Percentiles rank a stretch among this genome's conserved stretches.
These are phyloP conservation scores for Athene cunicularia DNA, from an alignment of 2,113 vertebrate genomes.

Conservation along the genomic window DNA sequence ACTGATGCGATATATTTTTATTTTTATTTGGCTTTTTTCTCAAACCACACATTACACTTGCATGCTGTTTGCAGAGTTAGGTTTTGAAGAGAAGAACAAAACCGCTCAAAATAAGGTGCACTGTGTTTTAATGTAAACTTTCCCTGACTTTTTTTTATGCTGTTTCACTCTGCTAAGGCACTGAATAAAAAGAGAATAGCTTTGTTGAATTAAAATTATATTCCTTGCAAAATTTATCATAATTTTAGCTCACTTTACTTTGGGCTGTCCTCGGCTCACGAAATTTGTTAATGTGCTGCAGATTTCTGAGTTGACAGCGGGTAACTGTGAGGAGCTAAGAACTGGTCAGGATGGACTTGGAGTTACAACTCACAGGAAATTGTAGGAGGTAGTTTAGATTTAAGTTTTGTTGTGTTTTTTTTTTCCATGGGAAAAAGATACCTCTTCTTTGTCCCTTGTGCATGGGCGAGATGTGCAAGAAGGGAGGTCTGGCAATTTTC, in stretches of 20 bases:
- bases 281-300: slow-evolving; percentile 9
- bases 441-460: slow-evolving; percentile 17
- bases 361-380: slow-evolving; percentile 49
- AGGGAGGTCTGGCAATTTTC: background rate
- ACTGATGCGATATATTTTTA: background rate
- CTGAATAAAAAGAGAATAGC: background rate
- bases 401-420: background rate
- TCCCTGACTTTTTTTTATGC: background rate
- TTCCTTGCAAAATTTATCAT: background rate
- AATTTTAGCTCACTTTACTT: background rate
- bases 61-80: background rate
- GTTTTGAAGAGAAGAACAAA: background rate
- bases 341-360: background rate
- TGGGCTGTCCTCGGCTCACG: background rate
- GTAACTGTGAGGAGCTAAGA: background rate
- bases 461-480: slow-evolving; percentile 9
- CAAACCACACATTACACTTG: background rate
- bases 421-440: slow-evolving; percentile 56
- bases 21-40: background rate
- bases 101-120: background rate
- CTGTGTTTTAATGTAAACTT: background rate
- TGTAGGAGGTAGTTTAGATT: slow-evolving; percentile 49
- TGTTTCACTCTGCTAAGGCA: background rate
- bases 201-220: background rate
- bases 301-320: background rate